Evolutionary conservation across 1,140 invertebrate genomes (phyloP).

Genomic region (Liolophura sinensis): DNA sequence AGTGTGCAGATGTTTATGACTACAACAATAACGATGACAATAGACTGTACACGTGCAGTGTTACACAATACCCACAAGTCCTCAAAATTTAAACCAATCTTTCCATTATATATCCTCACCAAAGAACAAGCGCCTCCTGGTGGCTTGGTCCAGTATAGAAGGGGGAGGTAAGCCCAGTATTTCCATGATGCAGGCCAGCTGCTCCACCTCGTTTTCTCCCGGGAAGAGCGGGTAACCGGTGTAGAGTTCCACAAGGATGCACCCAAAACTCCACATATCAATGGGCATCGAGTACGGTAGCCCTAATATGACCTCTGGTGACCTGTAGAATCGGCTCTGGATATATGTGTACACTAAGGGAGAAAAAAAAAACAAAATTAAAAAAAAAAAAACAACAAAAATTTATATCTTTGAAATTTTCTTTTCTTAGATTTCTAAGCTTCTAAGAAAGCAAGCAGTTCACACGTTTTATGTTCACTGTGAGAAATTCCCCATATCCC

Average conservation of each 20-base stretch:
- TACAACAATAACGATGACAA: no score
- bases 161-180: conserved; percentile 49
- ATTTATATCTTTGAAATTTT: no score
- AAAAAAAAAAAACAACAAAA: neutral
- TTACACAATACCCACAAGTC: no score
- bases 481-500: no score
- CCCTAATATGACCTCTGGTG: conserved; percentile 59
- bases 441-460: no score
- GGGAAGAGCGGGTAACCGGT: conserved; percentile 63
- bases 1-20: no score
- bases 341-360: conserved; percentile 60
- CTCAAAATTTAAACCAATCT: no score
- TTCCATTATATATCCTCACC: conserved; percentile 29
- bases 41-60: no score
- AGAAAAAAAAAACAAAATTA: conserved; percentile 5
- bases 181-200: conserved; percentile 60
- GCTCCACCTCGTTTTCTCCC: conserved; percentile 60
- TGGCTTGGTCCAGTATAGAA: conserved; percentile 50
- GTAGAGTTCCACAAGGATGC: conserved; percentile 93
- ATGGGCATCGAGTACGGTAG: conserved; percentile 96
- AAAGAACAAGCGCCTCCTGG: conserved; percentile 53
- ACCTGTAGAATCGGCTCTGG: conserved; percentile 59
- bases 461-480: no score
- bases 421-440: no score
- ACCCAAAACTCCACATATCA: conserved; percentile 76